Conservation (phyloP, 2,888 invertebrate species). For the Hirtodrosophila histrioides region DNA sequence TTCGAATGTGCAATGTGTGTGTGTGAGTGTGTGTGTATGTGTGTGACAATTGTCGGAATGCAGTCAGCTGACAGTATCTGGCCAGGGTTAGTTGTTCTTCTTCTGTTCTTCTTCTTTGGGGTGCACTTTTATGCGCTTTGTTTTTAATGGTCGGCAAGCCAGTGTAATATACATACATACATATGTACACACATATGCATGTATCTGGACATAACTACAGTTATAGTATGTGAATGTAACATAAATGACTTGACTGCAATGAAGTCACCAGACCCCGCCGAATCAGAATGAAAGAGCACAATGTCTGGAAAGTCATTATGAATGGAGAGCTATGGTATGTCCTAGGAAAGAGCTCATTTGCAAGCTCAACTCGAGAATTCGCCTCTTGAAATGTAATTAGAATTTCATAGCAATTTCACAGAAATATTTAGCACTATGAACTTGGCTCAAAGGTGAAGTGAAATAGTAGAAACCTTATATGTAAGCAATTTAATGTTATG, state of each 20-base stretch:
- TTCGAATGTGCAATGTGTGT: slow-evolving; percentile 16
- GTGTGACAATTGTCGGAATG: slow-evolving; percentile 55
- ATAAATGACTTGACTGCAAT: slow-evolving; percentile 17
- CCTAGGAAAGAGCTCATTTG: too few species aligned
- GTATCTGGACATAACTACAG: too few species aligned
- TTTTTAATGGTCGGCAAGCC: slow-evolving; percentile 61
- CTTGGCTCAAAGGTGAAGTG: too few species aligned
- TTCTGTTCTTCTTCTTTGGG: slow-evolving; percentile 14
- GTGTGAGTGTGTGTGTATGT: slow-evolving; percentile 6
- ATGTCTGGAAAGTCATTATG: slow-evolving; percentile 51
- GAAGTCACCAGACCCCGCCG: slow-evolving; percentile 5
- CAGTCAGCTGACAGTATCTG: slow-evolving; percentile 56
- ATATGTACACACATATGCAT: slow-evolving; percentile 7
- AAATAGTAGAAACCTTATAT: too few species aligned
- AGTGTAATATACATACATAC: slow-evolving; percentile 7
- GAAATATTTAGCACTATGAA: neutral
- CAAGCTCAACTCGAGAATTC: neutral
- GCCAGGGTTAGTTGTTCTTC: slow-evolving; percentile 37
- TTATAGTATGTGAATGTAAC: slow-evolving; percentile 11
- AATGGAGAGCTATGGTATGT: neutral
- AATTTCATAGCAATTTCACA: neutral
- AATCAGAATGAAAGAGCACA: slow-evolving; percentile 28
- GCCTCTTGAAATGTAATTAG: slow-evolving; percentile 9
- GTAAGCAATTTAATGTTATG: too few species aligned
- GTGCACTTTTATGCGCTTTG: slow-evolving; percentile 59